A percentile compares a stretch with the other conserved stretches of the same genome.
Conservation (phyloP, 2,113 vertebrate genomes). For the Trematomus loennbergii region DNA sequence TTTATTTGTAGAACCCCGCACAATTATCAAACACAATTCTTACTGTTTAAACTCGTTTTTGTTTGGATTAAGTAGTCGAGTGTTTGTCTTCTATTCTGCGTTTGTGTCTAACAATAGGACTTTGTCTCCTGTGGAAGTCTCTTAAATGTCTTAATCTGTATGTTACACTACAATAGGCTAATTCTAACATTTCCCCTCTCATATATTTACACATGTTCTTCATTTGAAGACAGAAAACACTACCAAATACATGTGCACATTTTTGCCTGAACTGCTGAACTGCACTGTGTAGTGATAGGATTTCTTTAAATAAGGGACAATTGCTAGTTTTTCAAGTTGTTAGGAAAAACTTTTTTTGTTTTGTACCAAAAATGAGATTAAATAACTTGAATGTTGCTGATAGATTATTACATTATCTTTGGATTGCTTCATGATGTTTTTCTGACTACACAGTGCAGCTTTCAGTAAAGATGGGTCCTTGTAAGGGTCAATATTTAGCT, state of each 20-base stretch:
- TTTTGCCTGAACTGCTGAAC: slow-evolving; percentile 38
- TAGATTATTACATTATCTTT: not conserved
- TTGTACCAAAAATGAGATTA: slow-evolving; percentile 4
- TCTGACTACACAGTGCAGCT: slow-evolving; percentile 54
- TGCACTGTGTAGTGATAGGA: slow-evolving; percentile 41
- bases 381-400: slow-evolving; percentile 23
- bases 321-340: not conserved
- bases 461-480: slow-evolving; percentile 15
- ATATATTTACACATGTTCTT: slow-evolving; percentile 27
- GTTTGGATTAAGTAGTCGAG: slow-evolving; percentile 6
- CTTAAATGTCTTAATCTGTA: slow-evolving; percentile 25
- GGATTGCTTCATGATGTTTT: not conserved
- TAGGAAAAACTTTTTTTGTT: not conserved
- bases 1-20: slow-evolving; percentile 69
- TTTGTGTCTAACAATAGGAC: slow-evolving; percentile 22
- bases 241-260: slow-evolving; percentile 46
- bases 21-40: slow-evolving; percentile 42
- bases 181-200: slow-evolving; percentile 6
- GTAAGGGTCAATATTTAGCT: slow-evolving; percentile 30
- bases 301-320: slow-evolving; percentile 1
- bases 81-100: slow-evolving; percentile 38
- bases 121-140: slow-evolving; percentile 10
- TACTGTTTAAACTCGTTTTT: slow-evolving; percentile 58
- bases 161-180: slow-evolving; percentile 6
- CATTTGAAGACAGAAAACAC: slow-evolving; percentile 1